These are phyloP conservation scores for Pygocentrus nattereri DNA, from an alignment of 2,797 vertebrate genomes.

Conservation along the genomic window DNA sequence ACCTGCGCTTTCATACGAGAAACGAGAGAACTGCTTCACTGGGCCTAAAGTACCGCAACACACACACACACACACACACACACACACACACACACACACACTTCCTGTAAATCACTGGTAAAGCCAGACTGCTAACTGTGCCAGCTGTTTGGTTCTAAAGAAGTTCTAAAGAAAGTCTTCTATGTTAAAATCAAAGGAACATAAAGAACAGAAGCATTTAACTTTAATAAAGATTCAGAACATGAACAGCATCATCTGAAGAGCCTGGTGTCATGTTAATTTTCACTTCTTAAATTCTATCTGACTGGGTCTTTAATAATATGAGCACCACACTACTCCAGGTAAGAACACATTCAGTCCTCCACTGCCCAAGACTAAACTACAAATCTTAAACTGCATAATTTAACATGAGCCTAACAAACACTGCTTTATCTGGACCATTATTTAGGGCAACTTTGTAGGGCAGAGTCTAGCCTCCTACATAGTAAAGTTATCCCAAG, in stretches of 20 bases:
- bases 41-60: neutral
- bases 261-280: neutral
- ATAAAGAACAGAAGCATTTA: neutral
- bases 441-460: slow-evolving; percentile 11
- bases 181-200: neutral
- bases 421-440: neutral
- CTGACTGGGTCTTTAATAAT: neutral
- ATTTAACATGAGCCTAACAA: neutral
- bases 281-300: neutral
- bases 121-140: neutral
- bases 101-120: neutral
- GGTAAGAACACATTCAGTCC: neutral
- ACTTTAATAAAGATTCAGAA: neutral
- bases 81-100: too few relatives aligned
- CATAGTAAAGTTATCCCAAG: neutral
- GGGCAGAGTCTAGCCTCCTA: neutral
- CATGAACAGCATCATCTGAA: neutral
- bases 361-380: neutral
- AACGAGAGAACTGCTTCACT: neutral
- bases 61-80: too few relatives aligned
- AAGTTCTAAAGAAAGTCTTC: neutral
- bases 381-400: slow-evolving; percentile 1
- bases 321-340: neutral
- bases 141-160: neutral
- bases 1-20: slow-evolving; percentile 7